Evolutionary conservation across 2,113 vertebrate genomes (phyloP), one percentile per base, ranked within the genome.

Genomic region (Acanthochromis polyacanthus): DNA sequence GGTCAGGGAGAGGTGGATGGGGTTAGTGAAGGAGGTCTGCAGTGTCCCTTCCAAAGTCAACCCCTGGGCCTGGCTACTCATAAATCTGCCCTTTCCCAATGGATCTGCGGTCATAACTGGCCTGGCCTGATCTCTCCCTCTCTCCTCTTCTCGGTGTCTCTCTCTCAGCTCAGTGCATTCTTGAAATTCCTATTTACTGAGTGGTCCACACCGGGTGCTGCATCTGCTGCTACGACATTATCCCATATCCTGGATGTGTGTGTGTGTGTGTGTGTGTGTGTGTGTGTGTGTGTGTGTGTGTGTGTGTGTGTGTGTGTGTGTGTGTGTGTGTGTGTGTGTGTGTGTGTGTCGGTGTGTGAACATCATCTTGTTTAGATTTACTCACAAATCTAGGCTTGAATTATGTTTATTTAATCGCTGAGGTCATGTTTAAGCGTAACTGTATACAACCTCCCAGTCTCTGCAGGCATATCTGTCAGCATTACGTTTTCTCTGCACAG

Each of bases 151-250:
- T 75, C 69, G 28, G 4, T 65, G 50, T 79, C 60, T 83, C 70
- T 78, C 71, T 80, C 65, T 78, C 82, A 59, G 75, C 75, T 48
- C 81, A 75, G 60, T 71, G 84, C 89, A 94, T 94, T 93, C 89
- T 86, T 83, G 14, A 86, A 89, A 94, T 95, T 94, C 92, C 88
- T 75, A 28, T 81, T 79, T 61, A 74, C 81, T 87, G 86, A 92
- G 87, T 85, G 75, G 53, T 78, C 79, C 22, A 45, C 52, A 80
- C 67, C 30, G 19, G 63, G 76, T 82, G 58, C 65, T 82, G 71
- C 78, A 88, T 93, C 84, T 91, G 90, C 88, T 88, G 89, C 74
- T 83, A 62, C 17, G 2, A 59, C 71, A 84, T 74, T 56, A 63
- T 48, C 64, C 58, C 59, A 48, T 46, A 59, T 78, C 69, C 25